Conservation (phyloP, 2,888 invertebrate species). For the Leucoma salicis region DNA sequence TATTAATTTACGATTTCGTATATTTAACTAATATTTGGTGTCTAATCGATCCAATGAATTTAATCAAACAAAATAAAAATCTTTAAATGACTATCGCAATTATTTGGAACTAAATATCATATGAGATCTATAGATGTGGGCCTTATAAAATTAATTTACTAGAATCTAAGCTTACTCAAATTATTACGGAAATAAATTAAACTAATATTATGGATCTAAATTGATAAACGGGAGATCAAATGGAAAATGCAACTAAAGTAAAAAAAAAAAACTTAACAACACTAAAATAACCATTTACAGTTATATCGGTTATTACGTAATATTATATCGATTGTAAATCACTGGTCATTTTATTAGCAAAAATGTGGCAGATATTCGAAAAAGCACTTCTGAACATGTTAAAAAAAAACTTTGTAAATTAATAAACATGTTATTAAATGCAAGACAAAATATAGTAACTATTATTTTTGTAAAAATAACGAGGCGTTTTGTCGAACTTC, state of each 20-base stretch:
- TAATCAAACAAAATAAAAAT: constrained; percentile 44
- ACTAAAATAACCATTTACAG: constrained; percentile 33
- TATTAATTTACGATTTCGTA: constrained; percentile 36
- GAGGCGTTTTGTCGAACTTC: constrained; percentile 79
- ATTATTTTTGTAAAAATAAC: constrained; percentile 17
- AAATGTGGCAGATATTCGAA: constrained; percentile 27
- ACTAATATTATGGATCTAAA: constrained; percentile 64
- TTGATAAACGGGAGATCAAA: constrained; percentile 77
- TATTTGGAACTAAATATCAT: constrained; percentile 76
- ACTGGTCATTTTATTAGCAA: constrained; percentile 29
- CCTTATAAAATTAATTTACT: constrained; percentile 40
- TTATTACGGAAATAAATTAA: constrained; percentile 65
- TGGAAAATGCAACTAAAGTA: constrained; percentile 67
- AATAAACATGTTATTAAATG: constrained; percentile 26
- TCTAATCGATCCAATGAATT: constrained; percentile 59
- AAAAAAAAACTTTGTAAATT: constrained; percentile 19
- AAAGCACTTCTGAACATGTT: constrained; percentile 37
- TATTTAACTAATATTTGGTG: constrained; percentile 78
- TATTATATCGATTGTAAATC: constrained; percentile 23
- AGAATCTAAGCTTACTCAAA: constrained; percentile 28
- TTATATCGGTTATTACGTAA: constrained; percentile 18
- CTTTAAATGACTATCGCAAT: constrained; percentile 66
- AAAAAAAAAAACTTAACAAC: constrained; percentile 77
- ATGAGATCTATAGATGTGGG: constrained; percentile 66
- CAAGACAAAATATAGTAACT: constrained; percentile 23